phyloP scores from a whole-genome alignment of 1,140 invertebrate genomes.

The Bombyx mandarina region DNA sequence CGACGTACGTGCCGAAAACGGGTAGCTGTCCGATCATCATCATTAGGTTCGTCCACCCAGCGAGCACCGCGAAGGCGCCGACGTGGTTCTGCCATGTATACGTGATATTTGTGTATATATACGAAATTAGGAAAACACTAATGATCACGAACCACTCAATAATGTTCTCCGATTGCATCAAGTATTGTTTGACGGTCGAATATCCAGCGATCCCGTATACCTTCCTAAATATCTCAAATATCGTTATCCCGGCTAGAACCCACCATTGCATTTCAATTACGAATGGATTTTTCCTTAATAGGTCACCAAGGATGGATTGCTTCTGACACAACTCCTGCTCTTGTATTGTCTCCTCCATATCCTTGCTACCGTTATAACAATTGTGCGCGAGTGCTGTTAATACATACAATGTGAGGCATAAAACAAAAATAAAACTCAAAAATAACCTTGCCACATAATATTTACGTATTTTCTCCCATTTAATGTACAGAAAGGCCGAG shows the following conservation, averaged over 20 bases:
- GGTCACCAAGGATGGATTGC: conserved; percentile 78
- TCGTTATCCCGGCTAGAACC: conserved; percentile 79
- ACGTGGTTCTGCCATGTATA: conserved; percentile 87
- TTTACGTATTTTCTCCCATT: conserved; percentile 91
- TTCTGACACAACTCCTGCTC: conserved; percentile 80
- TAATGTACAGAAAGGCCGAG: conserved; percentile 86
- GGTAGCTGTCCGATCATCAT: conserved; percentile 89
- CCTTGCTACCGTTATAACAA: conserved; percentile 82
- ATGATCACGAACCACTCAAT: conserved; percentile 88
- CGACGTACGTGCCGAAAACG: conserved; percentile 88
- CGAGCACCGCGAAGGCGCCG: conserved; percentile 85
- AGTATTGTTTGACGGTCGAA: conserved; percentile 81
- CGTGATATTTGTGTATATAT: conserved; percentile 81
- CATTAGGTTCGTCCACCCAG: conserved; percentile 90
- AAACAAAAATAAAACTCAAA: conserved; percentile 84
- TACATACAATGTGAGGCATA: conserved; percentile 84
- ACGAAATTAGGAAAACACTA: conserved; percentile 85
- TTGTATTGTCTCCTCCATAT: conserved; percentile 77
- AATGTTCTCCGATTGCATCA: conserved; percentile 86
- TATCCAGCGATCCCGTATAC: conserved; percentile 83
- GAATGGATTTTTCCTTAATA: conserved; percentile 74
- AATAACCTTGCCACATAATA: conserved; percentile 86
- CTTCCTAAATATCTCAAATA: conserved; percentile 83
- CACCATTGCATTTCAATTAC: conserved; percentile 86
- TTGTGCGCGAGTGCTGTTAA: conserved; percentile 83